These are phyloP conservation scores for Eueremaeus valkanovi DNA, from an alignment of 2,888 invertebrate genomes.

Conservation along the genomic window DNA sequence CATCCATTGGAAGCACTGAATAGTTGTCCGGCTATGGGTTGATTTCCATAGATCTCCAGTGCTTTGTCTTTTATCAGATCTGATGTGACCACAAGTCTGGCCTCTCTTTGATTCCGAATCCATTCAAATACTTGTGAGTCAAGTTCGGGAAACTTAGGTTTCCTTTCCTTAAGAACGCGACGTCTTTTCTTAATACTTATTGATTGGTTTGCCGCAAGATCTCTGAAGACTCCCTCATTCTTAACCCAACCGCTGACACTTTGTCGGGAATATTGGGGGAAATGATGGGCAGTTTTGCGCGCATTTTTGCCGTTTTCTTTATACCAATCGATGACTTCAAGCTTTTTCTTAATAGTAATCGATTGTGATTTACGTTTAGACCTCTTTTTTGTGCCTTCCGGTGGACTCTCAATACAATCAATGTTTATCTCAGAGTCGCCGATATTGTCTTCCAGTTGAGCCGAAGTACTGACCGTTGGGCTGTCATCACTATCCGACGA, in stretches of 20 bases:
- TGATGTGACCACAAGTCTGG: neutral
- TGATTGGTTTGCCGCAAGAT: neutral
- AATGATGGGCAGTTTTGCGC: too few species aligned
- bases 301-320: too few species aligned
- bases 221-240: neutral
- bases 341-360: too few species aligned
- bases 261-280: too few species aligned
- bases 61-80: neutral
- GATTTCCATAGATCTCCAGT: neutral
- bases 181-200: neutral
- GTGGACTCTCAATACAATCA: too few species aligned
- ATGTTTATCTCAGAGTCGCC: too few species aligned
- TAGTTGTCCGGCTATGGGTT: neutral
- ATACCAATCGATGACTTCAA: too few species aligned
- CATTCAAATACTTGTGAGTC: neutral
- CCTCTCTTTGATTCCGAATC: neutral
- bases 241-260: neutral
- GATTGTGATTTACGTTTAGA: too few species aligned
- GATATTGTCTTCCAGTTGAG: too few species aligned
- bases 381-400: too few species aligned
- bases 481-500: too few species aligned
- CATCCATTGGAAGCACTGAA: constrained; percentile 21
- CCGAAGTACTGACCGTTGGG: too few species aligned
- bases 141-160: neutral
- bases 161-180: neutral